A percentile compares a stretch with the other conserved stretches of the same genome.
Conservation (phyloP, 2,797 vertebrate species). For the Ptychadena robeensis region DNA sequence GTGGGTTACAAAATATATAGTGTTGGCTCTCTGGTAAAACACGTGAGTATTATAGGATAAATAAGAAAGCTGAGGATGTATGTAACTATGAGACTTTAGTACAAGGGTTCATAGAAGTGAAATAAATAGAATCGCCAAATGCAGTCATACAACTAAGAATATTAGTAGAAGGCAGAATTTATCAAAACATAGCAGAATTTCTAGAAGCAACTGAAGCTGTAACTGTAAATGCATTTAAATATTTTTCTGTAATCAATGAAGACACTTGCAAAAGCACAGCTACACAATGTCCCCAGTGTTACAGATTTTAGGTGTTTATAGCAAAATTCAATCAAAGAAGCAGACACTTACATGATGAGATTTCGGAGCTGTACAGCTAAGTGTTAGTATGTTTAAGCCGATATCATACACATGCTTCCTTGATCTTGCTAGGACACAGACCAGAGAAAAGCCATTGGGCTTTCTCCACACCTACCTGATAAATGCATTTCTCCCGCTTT, state of each 20-base stretch:
- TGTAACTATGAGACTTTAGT: not conserved
- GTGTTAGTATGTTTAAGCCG: constrained; percentile 42
- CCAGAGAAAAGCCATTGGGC: constrained; percentile 42
- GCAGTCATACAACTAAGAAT: not conserved
- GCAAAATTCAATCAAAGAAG: not conserved
- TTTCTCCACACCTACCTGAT: constrained; percentile 73
- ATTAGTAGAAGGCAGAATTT: not conserved
- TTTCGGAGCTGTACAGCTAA: constrained; percentile 16
- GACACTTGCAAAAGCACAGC: not conserved
- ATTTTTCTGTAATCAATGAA: not conserved
- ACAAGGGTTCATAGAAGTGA: not conserved
- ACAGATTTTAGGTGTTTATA: not conserved
- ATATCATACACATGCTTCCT: constrained; percentile 49
- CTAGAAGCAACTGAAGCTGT: not conserved
- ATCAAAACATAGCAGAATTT: not conserved
- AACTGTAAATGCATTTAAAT: too few relatives aligned
- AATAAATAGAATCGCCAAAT: not conserved
- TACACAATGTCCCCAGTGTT: not conserved
- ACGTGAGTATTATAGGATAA: too few relatives aligned
- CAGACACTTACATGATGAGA: constrained; percentile 20
- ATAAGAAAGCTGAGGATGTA: too few relatives aligned
- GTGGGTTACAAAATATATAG: too few relatives aligned
- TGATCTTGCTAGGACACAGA: constrained; percentile 60
- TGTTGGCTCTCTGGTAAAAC: too few relatives aligned
- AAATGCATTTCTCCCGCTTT: constrained; percentile 78